Evolutionary conservation across 2,888 invertebrate species (phyloP).

Genomic region (Frankliniella intonsa): DNA sequence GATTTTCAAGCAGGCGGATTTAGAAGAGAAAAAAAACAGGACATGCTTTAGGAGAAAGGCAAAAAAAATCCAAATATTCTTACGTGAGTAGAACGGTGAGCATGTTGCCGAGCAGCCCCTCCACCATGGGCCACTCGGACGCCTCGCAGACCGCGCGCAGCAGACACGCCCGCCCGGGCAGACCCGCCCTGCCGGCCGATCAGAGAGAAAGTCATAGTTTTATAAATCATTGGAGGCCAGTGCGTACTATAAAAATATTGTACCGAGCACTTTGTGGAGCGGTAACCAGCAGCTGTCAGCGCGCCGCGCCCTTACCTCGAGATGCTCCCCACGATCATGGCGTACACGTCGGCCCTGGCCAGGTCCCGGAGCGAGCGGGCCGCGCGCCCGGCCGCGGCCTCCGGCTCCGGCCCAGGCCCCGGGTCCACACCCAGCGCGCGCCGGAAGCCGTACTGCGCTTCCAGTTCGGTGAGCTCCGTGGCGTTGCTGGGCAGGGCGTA

Average conservation of each 20-base stretch:
- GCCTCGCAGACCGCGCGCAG: slow-evolving; percentile 64
- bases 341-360: slow-evolving; percentile 54
- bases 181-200: slow-evolving; percentile 51
- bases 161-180: slow-evolving; percentile 57
- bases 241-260: too few relatives aligned
- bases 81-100: slow-evolving; percentile 65
- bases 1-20: background rate
- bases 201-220: background rate
- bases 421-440: background rate
- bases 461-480: slow-evolving; percentile 41
- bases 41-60: too few relatives aligned
- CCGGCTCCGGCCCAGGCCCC: background rate
- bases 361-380: slow-evolving; percentile 51
- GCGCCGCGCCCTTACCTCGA: background rate
- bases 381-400: slow-evolving; percentile 39
- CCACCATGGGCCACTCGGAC: slow-evolving; percentile 51
- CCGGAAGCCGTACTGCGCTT: slow-evolving; percentile 1
- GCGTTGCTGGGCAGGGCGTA: slow-evolving; percentile 50
- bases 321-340: slow-evolving; percentile 40
- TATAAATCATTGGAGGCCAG: too few relatives aligned
- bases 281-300: background rate
- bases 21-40: background rate
- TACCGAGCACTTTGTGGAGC: too few relatives aligned
- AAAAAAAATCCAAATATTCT: slow-evolving; percentile 43
- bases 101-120: slow-evolving; percentile 64